Base-by-base conservation (phyloP, 2,797 vertebrate species). In the Poecile montanus region DNA sequence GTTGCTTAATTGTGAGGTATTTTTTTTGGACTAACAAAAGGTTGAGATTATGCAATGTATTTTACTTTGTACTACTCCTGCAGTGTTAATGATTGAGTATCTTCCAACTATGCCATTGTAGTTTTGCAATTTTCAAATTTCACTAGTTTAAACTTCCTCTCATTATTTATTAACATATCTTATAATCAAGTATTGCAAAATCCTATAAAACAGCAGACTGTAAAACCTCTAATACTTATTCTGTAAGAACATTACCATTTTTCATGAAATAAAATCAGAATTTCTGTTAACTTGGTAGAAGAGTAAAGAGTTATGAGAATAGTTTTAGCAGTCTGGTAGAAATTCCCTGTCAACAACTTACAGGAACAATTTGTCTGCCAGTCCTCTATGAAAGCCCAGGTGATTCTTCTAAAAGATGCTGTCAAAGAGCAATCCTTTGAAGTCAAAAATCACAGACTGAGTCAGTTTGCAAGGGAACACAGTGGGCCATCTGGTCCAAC, bases 71-170 rank as follows among this genome's bases (percentile, higher is more conserved):
- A 5, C 14, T 77, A 5, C 23, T 89, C 29, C 57, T 47, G 22
- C 29, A 57, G 36, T 67, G 27, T 71, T 92, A 74, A 80, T 48
- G 36, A 67, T 21, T 80, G 92, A 57, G 30, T 62, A 71, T 71
- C 54, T 92, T 93, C 72, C 53, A 84, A 29, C 76, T 90, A 66
- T 36, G n/a, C 38, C n/a, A 57, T 26, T 92, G 12, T 19, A 84
- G 51, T 87, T 92, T 65, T 89, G 89, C 56, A 95, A 86, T 85
- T 76, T 91, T 72, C 61, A 75, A 72, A 92, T 94, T 89, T 73
- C 26, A 50, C 26, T 61, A 17, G 22, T 77, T 71, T 89, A 63
- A 10, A 4, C 68, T 92, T 92, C 87, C 50, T 88, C 51, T 89
- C 76, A 84, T 75, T 94, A 54, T 91, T 91, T 91, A 68, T 79